Base-by-base conservation (phyloP, 2,888 invertebrate species). In the Dimorphilus gyrociliatus region DNA sequence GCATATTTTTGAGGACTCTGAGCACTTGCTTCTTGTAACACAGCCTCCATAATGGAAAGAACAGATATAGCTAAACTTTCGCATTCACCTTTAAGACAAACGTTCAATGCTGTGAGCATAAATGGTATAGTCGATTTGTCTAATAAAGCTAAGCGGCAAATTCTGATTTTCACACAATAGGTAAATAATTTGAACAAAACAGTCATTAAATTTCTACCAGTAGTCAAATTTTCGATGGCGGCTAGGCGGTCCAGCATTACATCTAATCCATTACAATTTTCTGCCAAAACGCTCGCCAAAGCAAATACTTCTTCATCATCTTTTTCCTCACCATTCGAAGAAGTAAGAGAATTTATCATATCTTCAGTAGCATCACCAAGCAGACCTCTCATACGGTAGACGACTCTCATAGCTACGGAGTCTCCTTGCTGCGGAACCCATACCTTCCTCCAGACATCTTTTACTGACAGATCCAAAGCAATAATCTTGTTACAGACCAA, bases 331-430 rank as follows among this genome's bases (percentile, higher is more conserved):
- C 56, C 53, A 62, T 64, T 74, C 62, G 76, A 85, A 50, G 76
- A 76, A 40, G 78, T 81, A 19, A 94, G 68, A 1, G 82, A 81
- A 66, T 94, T 90, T 8, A 94, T 82, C 61, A 97, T 94, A 65
- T 94, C 94, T 58, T 97, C 97, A 0, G 94, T 94, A 1, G 94
- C 97, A 64, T 97, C 97, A 2, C 94, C 97, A 6, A 94, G 72
- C 33, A 97, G 66, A 0, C 94, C 94, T 34, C 94, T 71, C 92
- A 97, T 94, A 27, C 97, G 75, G 63, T 97, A 97, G 19, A 94
- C 80, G 6, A 94, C 81, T 8, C 88, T 72, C 94, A 97, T 94
- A 0, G 90, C 81, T 55, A 90, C 92, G 36, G 65, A 67, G 46
- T 82, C 82, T 67, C 52, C 50, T 41, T 55, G 56, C 32, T 57